phyloP scores from a whole-genome alignment of 2,888 invertebrate genomes.

The Cylindroiulus punctatus region DNA sequence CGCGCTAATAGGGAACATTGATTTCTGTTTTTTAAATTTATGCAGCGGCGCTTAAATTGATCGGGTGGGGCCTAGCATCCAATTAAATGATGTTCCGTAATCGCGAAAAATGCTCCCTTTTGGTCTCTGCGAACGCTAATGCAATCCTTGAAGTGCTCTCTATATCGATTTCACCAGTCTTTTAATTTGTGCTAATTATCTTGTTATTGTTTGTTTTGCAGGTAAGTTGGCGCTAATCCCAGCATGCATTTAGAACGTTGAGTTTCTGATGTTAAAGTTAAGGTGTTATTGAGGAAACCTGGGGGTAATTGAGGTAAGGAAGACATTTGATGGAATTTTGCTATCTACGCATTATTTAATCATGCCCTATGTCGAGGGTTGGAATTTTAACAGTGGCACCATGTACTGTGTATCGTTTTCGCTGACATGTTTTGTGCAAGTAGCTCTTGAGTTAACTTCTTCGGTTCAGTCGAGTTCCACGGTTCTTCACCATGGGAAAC shows the following conservation, averaged over 20 bases:
- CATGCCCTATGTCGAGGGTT: no score
- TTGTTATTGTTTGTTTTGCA: slow-evolving; percentile 19
- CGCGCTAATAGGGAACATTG: not conserved
- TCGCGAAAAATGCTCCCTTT: not conserved
- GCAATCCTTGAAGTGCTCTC: not conserved
- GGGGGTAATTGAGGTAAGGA: no score
- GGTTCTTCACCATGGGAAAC: no score
- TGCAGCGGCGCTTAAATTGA: slow-evolving; percentile 6
- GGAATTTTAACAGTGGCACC: no score
- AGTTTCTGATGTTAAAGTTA: no score
- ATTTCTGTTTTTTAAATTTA: not conserved
- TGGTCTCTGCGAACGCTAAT: not conserved
- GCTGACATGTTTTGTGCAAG: no score
- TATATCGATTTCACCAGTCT: not conserved
- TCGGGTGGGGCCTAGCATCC: not conserved
- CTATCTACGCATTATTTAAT: no score
- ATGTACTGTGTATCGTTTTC: no score
- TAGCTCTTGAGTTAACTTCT: no score
- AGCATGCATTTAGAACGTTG: not conserved
- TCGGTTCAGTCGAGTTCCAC: no score
- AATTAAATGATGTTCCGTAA: not conserved
- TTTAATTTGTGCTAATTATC: slow-evolving; percentile 21
- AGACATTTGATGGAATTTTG: no score
- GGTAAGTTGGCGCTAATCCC: not conserved
- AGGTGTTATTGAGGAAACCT: no score